Evolutionary conservation across 2,113 vertebrate genomes (phyloP).

Genomic region (Stegastes partitus): DNA sequence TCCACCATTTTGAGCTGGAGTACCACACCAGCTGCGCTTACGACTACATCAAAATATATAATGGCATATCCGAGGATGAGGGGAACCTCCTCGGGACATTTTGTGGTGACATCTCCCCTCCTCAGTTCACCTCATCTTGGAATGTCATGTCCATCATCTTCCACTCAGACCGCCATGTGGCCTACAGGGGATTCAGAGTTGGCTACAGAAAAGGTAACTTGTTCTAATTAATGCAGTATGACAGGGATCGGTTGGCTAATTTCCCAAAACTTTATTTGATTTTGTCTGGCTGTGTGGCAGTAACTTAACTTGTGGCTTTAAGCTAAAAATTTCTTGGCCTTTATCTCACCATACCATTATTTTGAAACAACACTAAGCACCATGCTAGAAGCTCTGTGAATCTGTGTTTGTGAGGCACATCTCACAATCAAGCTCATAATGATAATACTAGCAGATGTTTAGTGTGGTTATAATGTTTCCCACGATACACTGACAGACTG

Average conservation of each 20-base stretch:
- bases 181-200: slow-evolving; percentile 89
- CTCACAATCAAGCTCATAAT: neutral
- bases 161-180: slow-evolving; percentile 94
- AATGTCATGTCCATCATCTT: slow-evolving; percentile 95
- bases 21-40: slow-evolving; percentile 90
- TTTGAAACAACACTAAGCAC: neutral
- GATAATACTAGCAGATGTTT: neutral
- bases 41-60: slow-evolving; percentile 97
- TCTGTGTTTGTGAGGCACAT: neutral
- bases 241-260: slow-evolving; percentile 33
- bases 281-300: slow-evolving; percentile 9
- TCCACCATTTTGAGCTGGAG: slow-evolving; percentile 94
- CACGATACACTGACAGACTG: neutral
- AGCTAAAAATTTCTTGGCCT: slow-evolving; percentile 1
- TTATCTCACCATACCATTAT: slow-evolving; percentile 12
- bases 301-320: neutral
- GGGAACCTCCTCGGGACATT: slow-evolving; percentile 96
- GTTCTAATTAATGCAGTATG: slow-evolving; percentile 28
- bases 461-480: rapidly evolving
- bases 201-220: slow-evolving; percentile 92
- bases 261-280: neutral
- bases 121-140: slow-evolving; percentile 94
- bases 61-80: slow-evolving; percentile 88
- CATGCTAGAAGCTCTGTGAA: neutral
- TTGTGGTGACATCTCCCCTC: slow-evolving; percentile 90